A percentile compares a stretch with the other conserved stretches of the same genome.
phyloP scores from a whole-genome alignment of 1,140 invertebrate species.

The Drosophila pruinosa region DNA sequence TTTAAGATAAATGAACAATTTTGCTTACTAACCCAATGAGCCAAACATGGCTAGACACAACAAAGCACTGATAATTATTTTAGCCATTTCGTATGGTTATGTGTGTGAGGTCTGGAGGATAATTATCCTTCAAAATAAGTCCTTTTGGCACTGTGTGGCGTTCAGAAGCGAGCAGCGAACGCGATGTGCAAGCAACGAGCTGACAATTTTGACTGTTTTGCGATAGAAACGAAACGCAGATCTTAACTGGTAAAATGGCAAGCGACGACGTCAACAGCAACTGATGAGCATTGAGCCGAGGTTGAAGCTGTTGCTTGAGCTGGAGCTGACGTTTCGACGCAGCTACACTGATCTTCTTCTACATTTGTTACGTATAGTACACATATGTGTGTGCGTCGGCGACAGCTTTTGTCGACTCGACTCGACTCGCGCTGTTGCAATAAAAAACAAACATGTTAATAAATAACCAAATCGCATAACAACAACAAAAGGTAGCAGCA shows the following conservation, averaged over 20 bases:
- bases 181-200: constrained; percentile 72
- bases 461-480: constrained; percentile 59
- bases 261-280: constrained; percentile 3
- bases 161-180: constrained; percentile 43
- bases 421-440: constrained; percentile 39
- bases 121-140: constrained; percentile 35
- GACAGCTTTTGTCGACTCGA: constrained; percentile 50
- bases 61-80: constrained; percentile 73
- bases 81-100: constrained; percentile 55
- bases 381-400: constrained; percentile 15
- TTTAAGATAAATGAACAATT: constrained; percentile 12
- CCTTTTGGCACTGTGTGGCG: constrained; percentile 30
- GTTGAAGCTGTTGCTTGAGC: not conserved
- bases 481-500: constrained; percentile 25
- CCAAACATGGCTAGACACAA: constrained; percentile 78
- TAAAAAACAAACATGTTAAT: constrained; percentile 72
- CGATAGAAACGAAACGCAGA: constrained; percentile 68
- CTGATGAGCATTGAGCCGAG: constrained; percentile 7
- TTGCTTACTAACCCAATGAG: constrained; percentile 75
- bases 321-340: constrained; percentile 11
- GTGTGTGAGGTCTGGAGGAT: constrained; percentile 10
- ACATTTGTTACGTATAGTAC: constrained; percentile 31
- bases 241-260: constrained; percentile 68
- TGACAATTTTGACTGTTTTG: constrained; percentile 77
- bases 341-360: constrained; percentile 55